These are phyloP conservation scores for Eristalis tenax DNA, from an alignment of 2,888 invertebrate species.

Conservation along the genomic window DNA sequence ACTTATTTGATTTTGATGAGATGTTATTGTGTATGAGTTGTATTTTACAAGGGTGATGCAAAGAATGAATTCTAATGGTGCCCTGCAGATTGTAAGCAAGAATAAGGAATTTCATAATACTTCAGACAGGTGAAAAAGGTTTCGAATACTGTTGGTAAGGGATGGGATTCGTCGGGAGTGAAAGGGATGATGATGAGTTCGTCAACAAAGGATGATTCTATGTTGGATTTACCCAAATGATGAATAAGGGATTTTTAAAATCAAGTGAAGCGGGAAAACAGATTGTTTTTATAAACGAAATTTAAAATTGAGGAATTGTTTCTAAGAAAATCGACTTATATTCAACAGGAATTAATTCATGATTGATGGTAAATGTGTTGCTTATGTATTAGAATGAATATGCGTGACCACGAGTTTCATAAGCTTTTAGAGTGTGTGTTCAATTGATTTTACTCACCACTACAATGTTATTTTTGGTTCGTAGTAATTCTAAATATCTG, in stretches of 20 bases:
- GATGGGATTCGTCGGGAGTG: background rate
- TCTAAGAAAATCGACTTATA: background rate
- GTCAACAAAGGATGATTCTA: background rate
- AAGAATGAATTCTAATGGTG: background rate
- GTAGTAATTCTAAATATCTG: constrained; percentile 87
- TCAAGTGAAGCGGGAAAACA: background rate
- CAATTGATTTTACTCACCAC: constrained; percentile 83
- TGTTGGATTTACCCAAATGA: background rate
- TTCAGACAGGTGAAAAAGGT: background rate
- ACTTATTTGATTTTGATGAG: constrained; percentile 6
- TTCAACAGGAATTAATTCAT: too few species aligned
- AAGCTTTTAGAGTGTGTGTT: too few species aligned
- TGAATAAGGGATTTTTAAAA: background rate
- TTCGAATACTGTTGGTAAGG: background rate
- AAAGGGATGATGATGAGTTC: background rate
- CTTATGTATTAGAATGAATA: too few species aligned
- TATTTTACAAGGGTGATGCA: background rate
- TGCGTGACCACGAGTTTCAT: too few species aligned
- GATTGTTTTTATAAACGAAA: background rate
- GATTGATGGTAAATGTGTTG: too few species aligned
- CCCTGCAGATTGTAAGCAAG: background rate
- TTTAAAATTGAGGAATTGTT: background rate
- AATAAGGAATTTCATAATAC: background rate
- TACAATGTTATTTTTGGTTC: constrained; percentile 85
- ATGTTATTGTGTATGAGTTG: background rate